Evolutionary conservation across 2,797 vertebrate species (phyloP).

Genomic region (Vultur gryphus): DNA sequence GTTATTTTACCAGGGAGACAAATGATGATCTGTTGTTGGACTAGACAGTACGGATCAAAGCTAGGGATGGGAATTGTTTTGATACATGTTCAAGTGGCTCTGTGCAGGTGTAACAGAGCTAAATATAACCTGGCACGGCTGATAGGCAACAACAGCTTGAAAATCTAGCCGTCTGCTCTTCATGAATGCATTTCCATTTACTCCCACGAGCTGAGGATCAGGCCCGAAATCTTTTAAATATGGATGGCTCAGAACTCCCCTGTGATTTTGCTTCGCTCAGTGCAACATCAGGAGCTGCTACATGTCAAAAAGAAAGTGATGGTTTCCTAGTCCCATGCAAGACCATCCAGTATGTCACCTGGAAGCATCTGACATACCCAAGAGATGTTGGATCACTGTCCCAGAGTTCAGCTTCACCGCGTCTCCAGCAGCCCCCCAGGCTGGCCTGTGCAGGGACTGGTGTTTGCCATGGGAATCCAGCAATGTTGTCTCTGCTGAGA

Average conservation of each 20-base stretch:
- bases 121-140: neutral
- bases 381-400: neutral
- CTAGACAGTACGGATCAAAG: constrained; percentile 15
- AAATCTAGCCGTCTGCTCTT: neutral
- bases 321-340: neutral
- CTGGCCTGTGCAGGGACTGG: neutral
- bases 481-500: neutral
- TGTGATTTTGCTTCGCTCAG: neutral
- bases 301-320: neutral
- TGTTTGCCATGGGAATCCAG: neutral
- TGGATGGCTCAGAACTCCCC: neutral
- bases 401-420: neutral
- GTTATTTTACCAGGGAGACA: constrained; percentile 41
- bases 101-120: constrained; percentile 26
- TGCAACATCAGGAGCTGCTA: neutral
- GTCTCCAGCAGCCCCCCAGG: neutral
- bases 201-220: neutral
- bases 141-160: neutral
- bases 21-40: constrained; percentile 31
- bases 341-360: neutral
- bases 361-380: neutral
- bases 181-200: neutral
- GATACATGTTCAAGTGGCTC: neutral
- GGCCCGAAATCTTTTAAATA: neutral
- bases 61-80: neutral